Evolutionary conservation across 2,888 invertebrate species (phyloP), one percentile per base, ranked within the genome.

Genomic region (Parnassius mnemosyne): DNA sequence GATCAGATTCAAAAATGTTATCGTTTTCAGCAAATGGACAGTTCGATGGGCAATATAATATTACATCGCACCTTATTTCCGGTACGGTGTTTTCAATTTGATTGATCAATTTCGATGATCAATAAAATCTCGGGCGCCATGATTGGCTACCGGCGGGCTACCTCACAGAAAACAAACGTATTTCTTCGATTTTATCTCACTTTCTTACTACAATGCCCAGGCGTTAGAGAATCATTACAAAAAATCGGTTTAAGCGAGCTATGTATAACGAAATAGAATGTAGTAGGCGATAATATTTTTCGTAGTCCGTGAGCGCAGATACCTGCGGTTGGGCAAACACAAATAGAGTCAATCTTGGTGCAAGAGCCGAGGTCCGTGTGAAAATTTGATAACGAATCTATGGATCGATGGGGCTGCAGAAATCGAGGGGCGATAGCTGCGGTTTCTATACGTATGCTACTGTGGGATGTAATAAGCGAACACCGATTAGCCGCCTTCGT

Each of bases 351-450:
- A 86, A 90, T 90, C 89, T 90, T 82, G 87, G 83, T 78, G 83
- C 80, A 47, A 59, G 69, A 74, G 72, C 77, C 76, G 74, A 80
- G 82, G 80, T 76, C 81, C 89, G 90, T 91, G 90, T 91, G 90
- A 91, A 91, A 91, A 90, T 89, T 91, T 89, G 90, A 90, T 90
- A 89, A 89, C 89, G 82, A 87, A 89, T 82, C 88, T 85, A 88
- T 84, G 82, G 88, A 89, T 87, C 88, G 87, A 85, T 83, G 83
- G 83, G 85, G 81, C 85, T 88, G 88, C 84, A 85, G 87, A 82
- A 82, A 82, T 82, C 81, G 83, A 81, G 77, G 80, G 82, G 81
- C 83, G 78, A 82, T 78, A 71, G 84, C 78, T 90, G 90, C 85
- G 90, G 90, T 91, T 87, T 80, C 84, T 84, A 84, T 87, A 81